A percentile compares a stretch with the other conserved stretches of the same genome.
phyloP scores from a whole-genome alignment of 1,140 invertebrate species.

The Zaprionus lachaisei region DNA sequence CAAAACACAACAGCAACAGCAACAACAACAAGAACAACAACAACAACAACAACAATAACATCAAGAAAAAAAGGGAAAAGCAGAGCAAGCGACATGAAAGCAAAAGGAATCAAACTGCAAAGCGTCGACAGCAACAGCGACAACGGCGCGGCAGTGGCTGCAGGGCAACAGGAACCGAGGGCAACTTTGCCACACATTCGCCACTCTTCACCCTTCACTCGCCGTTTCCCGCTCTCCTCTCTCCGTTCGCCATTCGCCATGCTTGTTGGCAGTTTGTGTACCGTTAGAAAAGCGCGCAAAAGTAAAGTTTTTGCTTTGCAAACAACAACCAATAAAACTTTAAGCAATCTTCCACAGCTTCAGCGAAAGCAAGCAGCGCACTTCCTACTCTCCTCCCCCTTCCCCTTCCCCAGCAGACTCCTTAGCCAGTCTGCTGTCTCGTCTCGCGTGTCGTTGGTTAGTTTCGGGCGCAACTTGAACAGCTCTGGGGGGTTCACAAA shows the following conservation, averaged over 20 bases:
- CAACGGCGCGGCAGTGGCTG: not conserved
- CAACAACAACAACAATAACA: conserved; percentile 3
- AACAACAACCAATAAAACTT: conserved; percentile 83
- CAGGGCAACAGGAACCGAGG: conserved; percentile 45
- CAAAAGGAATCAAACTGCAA: conserved; percentile 51
- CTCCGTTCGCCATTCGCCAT: not conserved
- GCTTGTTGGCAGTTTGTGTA: conserved; percentile 46
- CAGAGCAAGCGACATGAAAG: conserved; percentile 50
- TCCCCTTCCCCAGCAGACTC: not conserved
- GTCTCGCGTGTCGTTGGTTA: conserved; percentile 16
- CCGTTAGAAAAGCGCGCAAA: conserved; percentile 72
- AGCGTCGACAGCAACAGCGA: conserved; percentile 4
- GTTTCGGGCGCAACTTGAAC: conserved; percentile 14
- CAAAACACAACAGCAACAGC: conserved; percentile 2
- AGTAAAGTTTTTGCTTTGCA: conserved; percentile 83
- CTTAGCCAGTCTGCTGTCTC: not conserved
- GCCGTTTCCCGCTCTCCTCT: not conserved
- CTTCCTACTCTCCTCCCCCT: not conserved
- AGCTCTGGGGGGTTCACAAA: conserved; percentile 21
- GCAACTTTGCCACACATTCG: conserved; percentile 66
- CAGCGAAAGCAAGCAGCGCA: conserved; percentile 18
- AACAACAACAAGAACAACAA: not conserved
- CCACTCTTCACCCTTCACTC: not conserved
- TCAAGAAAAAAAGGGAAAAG: conserved; percentile 13
- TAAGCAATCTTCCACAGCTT: conserved; percentile 79